Evolutionary conservation across 2,888 invertebrate genomes (phyloP), one percentile per base, ranked within the genome.

Genomic region (Folsomia candida): DNA sequence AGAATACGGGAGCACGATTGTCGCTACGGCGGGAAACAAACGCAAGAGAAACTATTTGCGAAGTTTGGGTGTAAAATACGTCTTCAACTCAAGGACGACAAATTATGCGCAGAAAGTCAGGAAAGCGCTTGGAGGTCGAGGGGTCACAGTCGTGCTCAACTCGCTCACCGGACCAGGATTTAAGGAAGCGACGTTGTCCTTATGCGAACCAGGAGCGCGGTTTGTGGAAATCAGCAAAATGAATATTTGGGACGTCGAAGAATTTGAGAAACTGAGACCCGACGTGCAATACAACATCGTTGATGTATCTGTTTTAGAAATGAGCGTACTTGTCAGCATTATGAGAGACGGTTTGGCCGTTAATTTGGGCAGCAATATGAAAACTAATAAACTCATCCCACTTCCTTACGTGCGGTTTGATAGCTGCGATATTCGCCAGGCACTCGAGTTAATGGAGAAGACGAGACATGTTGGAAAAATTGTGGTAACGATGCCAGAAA

Each of bases 11-110:
- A 58, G 29, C 1, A 67, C 64, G 1, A 57, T 74, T 4, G 62
- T 74, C 47, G 67, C 57, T 2, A 74, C 74, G 0, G 74, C 71
- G 0, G 74, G 71, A 22, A 71, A 58, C 51, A 2, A 26, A 18
- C 25, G 71, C 20, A 74, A 74, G 37, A 20, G 65, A 18, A 11
- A n/a, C 4, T 74, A 65, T 26, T 20, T 74, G 26, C 60, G 47
- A 22, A 24, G 51, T 14, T 20, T 27, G 9, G 47, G 29, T 3
- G 24, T 28, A 22, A 11, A 29, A 20, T 47, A 60, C 20, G 29
- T 62, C 3, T 62, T 62, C 29, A 27, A 62, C 26, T 62, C 65
- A 11, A 51, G 65, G 14, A 57, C 18, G 14, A n/a, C 26, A 22
- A 22, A 51, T 2, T 65, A 65, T 26, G 65, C 14, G 27, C 2